Evolutionary conservation across 2,888 invertebrate genomes (phyloP), one percentile per base, ranked within the genome.

Genomic region (Lapara coniferarum): DNA sequence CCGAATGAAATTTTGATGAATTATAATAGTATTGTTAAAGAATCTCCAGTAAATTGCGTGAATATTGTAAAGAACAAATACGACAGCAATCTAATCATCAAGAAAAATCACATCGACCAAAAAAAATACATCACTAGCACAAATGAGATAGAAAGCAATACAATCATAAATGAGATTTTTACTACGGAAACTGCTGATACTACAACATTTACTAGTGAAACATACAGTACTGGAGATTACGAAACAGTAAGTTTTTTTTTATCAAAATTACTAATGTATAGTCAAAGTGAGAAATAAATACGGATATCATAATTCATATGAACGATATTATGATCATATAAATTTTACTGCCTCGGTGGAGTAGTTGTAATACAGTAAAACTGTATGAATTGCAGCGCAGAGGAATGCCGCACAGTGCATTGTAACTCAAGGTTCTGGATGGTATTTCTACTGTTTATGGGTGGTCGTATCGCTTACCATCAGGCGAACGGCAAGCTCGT

Each of bases 181-280:
- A 46, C 63, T n/a, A 25, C n/a, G 14, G 44, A 58, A 37, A 12
- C n/a, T 0, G 44, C 59, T 13, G 59, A n/a, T 46, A 59, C 16
- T 13, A 70, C 71, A 51, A 69, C 69, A 12, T 69, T 51, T 53
- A 68, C 71, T 8, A 74, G 73, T 16, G 75, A 74, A 66, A 69
- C 63, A 16, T 74, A 73, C 14, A 73, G 72, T 37, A 69, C 63
- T 19, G 59, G 53, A 46, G 74, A 73, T 59, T 72, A 71, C 51
- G 75, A 74, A 70, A 59, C 71, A n/a, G 75, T 75, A 70, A 72
- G 75, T 72, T 49, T 30, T 66, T 30, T 66, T 49, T 66, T 52
- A 66, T 58, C 37, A 37, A 37, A 37, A 7, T 37, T 8, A 37
- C 37, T 37, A 7, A 37, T 37, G 8, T 6, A 37, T 2, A 37